phyloP scores from a whole-genome alignment of 1,140 invertebrate genomes.

The Drosophila pachea region DNA sequence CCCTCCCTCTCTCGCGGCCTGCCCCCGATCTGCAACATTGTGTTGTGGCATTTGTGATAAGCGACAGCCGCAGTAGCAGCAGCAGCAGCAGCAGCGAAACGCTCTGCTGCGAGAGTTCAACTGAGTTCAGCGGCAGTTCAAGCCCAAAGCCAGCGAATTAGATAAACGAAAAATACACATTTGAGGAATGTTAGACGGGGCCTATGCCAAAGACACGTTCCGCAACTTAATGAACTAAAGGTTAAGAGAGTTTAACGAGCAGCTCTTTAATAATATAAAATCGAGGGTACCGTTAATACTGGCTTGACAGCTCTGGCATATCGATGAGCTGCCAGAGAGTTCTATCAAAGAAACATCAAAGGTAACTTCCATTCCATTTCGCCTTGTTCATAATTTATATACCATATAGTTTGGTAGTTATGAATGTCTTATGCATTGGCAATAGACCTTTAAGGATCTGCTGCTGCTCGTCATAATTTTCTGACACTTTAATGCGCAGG shows the following conservation, averaged over 20 bases:
- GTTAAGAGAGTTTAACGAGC: neutral
- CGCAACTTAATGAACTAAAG: neutral
- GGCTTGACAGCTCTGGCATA: no score
- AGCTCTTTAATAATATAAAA: neutral
- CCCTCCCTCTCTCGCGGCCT: conserved; percentile 4
- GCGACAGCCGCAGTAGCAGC: conserved; percentile 4
- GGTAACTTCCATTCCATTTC: no score
- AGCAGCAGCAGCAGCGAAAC: neutral
- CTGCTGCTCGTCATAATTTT: conserved; percentile 22
- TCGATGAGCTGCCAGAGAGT: no score
- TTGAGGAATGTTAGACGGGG: neutral
- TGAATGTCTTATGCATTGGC: no score
- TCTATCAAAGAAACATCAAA: no score
- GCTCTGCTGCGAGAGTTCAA: conserved; percentile 16
- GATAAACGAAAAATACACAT: conserved; percentile 10
- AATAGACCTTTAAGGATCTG: no score
- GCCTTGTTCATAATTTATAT: no score
- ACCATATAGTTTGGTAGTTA: no score
- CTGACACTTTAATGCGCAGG: conserved; percentile 19
- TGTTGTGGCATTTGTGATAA: conserved; percentile 29
- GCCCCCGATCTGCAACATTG: conserved; percentile 28
- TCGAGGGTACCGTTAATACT: no score
- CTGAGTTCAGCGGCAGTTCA: conserved; percentile 24
- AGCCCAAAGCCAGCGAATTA: conserved; percentile 16
- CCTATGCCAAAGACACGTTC: no score